These are phyloP conservation scores for western clawed frog (Xenopus tropicalis) DNA, from an alignment of 2,113 vertebrate species.

Conservation along the genomic window DNA sequence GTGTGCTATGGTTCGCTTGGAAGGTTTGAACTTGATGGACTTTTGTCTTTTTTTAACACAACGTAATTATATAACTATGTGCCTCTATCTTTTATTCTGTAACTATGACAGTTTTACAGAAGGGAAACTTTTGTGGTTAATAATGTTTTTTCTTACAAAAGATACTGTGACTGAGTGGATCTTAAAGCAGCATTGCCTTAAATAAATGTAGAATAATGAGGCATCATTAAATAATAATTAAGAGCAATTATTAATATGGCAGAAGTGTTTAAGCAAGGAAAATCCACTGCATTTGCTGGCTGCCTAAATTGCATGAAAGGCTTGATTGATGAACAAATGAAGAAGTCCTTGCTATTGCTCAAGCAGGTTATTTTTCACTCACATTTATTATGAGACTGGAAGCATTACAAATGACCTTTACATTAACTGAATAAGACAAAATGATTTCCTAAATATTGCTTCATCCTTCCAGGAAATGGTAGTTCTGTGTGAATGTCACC, in stretches of 20 bases:
- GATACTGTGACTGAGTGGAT: no score
- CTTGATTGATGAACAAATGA: slow-evolving; percentile 1
- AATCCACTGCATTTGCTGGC: not conserved
- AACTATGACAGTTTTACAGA: no score
- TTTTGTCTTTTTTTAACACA: no score
- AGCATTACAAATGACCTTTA: slow-evolving; percentile 1
- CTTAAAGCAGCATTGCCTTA: no score
- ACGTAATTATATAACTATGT: no score
- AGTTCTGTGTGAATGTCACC: not conserved
- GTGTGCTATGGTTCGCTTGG: no score
- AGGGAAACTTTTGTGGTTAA: no score
- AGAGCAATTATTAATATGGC: not conserved
- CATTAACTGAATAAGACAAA: slow-evolving; percentile 1
- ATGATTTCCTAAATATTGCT: not conserved
- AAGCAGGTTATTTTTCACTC: not conserved
- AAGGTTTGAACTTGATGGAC: no score
- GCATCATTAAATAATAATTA: no score
- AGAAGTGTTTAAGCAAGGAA: not conserved
- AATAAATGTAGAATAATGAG: no score
- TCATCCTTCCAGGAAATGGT: not conserved
- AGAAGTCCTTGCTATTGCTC: not conserved
- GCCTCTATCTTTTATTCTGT: no score
- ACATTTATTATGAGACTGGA: not conserved
- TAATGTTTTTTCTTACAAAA: no score
- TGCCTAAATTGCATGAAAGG: not conserved